Conservation (phyloP, 1,140 invertebrate genomes). For the Aleiodes sp. region DNA sequence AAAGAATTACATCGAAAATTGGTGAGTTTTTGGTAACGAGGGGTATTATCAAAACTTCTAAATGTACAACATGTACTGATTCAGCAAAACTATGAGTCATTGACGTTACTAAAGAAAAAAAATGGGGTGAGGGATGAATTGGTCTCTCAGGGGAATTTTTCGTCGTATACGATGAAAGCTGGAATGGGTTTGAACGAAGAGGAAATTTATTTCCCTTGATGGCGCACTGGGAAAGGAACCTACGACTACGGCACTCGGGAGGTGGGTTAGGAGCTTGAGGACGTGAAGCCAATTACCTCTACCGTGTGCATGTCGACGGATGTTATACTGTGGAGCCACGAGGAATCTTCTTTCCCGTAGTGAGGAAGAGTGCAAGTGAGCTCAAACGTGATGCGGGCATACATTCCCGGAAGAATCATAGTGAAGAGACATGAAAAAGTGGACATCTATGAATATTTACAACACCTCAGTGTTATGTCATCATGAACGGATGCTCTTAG, state of each 20-base stretch:
- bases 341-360: not conserved
- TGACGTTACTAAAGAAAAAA: not conserved
- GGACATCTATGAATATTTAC: conserved; percentile 34
- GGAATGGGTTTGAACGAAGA: conserved; percentile 30
- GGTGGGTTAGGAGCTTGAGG: not conserved
- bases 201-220: conserved; percentile 38
- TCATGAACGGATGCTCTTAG: conserved; percentile 21
- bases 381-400: not conserved
- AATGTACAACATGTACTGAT: not conserved
- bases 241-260: not conserved
- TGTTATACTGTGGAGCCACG: not conserved
- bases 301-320: conserved; percentile 21
- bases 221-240: conserved; percentile 2
- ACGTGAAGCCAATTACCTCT: conserved; percentile 24
- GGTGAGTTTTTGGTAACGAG: too few species aligned
- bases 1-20: too few species aligned
- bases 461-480: conserved; percentile 15
- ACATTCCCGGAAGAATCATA: conserved; percentile 17
- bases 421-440: conserved; percentile 18
- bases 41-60: not conserved
- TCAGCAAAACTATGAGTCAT: conserved; percentile 13
- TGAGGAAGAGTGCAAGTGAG: not conserved
- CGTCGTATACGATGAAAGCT: conserved; percentile 26
- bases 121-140: not conserved
- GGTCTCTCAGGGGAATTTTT: conserved; percentile 29